A percentile compares a stretch with the other conserved stretches of the same genome.
Conservation (phyloP, 2,113 vertebrate species). For the Ctenomys sociabilis region DNA sequence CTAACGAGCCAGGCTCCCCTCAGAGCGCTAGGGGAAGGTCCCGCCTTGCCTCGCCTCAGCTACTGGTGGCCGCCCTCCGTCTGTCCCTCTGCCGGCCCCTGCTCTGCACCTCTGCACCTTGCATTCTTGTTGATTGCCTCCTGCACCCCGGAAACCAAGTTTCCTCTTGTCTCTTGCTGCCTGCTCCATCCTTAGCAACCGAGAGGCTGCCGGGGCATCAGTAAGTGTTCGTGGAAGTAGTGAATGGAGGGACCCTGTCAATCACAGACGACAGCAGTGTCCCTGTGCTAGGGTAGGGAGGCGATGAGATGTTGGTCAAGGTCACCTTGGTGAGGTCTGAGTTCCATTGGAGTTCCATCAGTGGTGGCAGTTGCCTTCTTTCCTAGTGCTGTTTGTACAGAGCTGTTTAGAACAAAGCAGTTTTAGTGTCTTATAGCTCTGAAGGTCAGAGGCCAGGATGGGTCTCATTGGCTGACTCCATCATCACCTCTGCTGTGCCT, state of each 20-base stretch:
- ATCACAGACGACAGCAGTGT: not conserved
- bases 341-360: accelerated
- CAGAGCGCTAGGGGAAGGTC: not conserved
- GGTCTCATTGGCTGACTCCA: not conserved
- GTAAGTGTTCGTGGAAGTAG: not conserved
- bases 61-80: not conserved
- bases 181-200: not conserved
- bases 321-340: accelerated
- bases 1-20: not conserved
- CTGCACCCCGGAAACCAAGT: not conserved
- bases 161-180: not conserved
- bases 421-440: not conserved
- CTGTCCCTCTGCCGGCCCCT: not conserved
- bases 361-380: accelerated
- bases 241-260: not conserved
- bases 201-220: not conserved
- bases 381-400: not conserved
- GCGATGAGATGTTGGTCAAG: not conserved
- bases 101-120: no score
- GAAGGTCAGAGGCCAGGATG: accelerated
- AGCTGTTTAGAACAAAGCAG: not conserved
- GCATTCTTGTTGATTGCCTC: not conserved
- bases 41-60: not conserved
- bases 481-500: accelerated
- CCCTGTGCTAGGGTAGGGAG: accelerated